These are phyloP conservation scores for Peromyscus polionotus DNA, from an alignment of 2,113 vertebrate genomes.

Conservation along the genomic window DNA sequence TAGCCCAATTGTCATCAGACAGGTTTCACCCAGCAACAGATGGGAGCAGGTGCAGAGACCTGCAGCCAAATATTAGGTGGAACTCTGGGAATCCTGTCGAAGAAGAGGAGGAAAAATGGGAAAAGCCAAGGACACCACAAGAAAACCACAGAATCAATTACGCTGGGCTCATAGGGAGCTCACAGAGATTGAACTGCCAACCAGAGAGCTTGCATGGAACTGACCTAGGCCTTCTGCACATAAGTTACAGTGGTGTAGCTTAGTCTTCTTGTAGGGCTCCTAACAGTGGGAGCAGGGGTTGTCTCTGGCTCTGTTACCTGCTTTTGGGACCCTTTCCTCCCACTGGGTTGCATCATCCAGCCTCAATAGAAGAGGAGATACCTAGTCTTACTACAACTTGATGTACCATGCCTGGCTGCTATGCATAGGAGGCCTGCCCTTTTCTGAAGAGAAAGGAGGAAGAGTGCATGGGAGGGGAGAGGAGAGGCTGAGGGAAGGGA, in stretches of 20 bases:
- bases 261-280: background rate
- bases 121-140: background rate
- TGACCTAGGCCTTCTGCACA: background rate
- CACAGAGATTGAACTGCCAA: background rate
- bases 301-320: background rate
- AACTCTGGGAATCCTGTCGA: background rate
- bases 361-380: background rate
- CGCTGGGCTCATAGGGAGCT: background rate
- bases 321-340: background rate
- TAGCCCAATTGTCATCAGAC: background rate
- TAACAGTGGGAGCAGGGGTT: background rate
- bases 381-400: too few species aligned
- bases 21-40: background rate
- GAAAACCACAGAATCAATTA: background rate
- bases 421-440: background rate
- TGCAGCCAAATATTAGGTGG: background rate
- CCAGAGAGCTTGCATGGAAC: background rate
- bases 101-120: background rate
- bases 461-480: background rate
- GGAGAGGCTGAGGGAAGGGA: background rate
- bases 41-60: background rate
- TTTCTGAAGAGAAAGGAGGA: background rate
- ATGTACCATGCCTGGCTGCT: background rate
- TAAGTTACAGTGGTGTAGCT: background rate
- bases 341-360: rapidly evolving